Conservation (phyloP, 64 coral and sea anemone species). For the Montipora capricornis region DNA sequence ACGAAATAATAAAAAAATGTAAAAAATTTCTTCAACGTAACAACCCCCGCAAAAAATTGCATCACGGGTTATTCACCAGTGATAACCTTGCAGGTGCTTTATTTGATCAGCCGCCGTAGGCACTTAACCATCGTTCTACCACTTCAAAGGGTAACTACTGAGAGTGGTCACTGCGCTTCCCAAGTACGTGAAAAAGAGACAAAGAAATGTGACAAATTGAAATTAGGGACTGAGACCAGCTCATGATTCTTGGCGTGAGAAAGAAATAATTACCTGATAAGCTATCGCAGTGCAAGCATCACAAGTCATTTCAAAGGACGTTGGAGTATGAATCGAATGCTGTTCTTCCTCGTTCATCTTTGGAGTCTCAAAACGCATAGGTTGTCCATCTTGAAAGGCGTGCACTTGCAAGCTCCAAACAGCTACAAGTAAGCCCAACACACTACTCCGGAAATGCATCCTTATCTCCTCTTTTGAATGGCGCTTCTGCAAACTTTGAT, state of each 20-base stretch:
- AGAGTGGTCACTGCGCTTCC: too few species aligned
- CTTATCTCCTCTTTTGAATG: not conserved
- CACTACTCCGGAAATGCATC: not conserved
- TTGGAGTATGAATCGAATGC: constrained; percentile 91
- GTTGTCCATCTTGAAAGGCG: constrained; percentile 52
- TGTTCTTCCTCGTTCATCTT: constrained; percentile 98
- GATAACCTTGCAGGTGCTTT: not conserved
- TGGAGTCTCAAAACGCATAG: constrained; percentile 98
- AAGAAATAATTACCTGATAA: constrained; percentile 69
- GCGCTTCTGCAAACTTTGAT: constrained; percentile 12
- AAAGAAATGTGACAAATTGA: too few species aligned
- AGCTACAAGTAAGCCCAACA: not conserved
- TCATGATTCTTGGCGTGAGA: too few species aligned
- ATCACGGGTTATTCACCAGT: not conserved
- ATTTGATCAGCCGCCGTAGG: not conserved
- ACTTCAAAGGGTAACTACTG: not conserved
- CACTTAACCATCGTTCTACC: not conserved
- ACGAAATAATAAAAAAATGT: too few species aligned
- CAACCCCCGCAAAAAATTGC: not conserved
- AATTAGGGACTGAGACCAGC: too few species aligned
- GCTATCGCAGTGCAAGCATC: constrained; percentile 95
- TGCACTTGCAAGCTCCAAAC: not conserved
- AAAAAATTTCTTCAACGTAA: not conserved
- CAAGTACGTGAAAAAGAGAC: too few species aligned
- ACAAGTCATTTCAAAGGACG: constrained; percentile 93